Conservation (phyloP, 2,113 vertebrate genomes). For the Gadus macrocephalus region DNA sequence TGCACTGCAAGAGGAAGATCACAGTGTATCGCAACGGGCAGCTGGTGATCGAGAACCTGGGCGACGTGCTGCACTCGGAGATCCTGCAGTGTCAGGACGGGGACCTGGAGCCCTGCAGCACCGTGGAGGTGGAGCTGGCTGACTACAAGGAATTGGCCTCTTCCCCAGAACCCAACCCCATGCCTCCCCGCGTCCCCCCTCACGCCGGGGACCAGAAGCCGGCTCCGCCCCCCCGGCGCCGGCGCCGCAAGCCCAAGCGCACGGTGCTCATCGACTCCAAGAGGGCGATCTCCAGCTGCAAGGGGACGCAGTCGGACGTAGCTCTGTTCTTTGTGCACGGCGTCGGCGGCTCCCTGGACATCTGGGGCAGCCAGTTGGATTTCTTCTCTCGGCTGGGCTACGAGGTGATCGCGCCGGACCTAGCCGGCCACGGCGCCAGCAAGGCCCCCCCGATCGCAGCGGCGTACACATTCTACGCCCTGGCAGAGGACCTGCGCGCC, state of each 20-base stretch:
- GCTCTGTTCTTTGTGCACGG: slow-evolving; percentile 95
- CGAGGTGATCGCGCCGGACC: slow-evolving; percentile 90
- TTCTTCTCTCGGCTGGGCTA: slow-evolving; percentile 92
- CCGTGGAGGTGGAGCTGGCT: slow-evolving; percentile 79
- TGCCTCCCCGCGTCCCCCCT: slow-evolving; percentile 30
- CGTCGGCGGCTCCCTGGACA: slow-evolving; percentile 90
- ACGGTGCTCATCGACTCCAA: slow-evolving; percentile 85
- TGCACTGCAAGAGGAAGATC: slow-evolving; percentile 91
- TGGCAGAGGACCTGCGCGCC: slow-evolving; percentile 89
- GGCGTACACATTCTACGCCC: slow-evolving; percentile 91
- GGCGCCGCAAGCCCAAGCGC: slow-evolving; percentile 82
- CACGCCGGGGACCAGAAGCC: slow-evolving; percentile 51
- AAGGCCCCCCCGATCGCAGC: slow-evolving; percentile 86
- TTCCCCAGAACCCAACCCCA: slow-evolving; percentile 54
- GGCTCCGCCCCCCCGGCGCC: slow-evolving; percentile 67
- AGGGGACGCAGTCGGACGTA: slow-evolving; percentile 84
- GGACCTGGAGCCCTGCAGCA: slow-evolving; percentile 73
- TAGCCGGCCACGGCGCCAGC: slow-evolving; percentile 90
- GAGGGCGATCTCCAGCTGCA: slow-evolving; percentile 88
- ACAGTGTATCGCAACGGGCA: slow-evolving; percentile 91
- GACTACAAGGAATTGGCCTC: slow-evolving; percentile 70
- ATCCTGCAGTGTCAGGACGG: slow-evolving; percentile 82
- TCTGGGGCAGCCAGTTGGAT: slow-evolving; percentile 95
- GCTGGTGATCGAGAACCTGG: slow-evolving; percentile 93
- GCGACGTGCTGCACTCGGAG: slow-evolving; percentile 79